Percentiles rank a stretch among this genome's conserved stretches.
phyloP scores from a whole-genome alignment of 2,888 invertebrate species.

The Clepsis dumicolana region DNA sequence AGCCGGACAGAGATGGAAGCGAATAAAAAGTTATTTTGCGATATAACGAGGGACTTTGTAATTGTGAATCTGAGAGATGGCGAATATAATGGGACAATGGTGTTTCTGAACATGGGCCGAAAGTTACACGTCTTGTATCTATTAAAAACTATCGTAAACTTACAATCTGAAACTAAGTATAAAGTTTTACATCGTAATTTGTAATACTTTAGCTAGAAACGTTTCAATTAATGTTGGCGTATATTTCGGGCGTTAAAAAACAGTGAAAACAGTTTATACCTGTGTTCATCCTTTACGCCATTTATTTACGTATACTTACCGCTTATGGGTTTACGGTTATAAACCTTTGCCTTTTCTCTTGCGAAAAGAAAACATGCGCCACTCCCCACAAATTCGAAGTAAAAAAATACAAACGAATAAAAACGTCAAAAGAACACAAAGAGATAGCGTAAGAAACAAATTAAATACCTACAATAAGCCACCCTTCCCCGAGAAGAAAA shows the following conservation, averaged over 20 bases:
- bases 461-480: constrained; percentile 45
- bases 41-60: constrained; percentile 17
- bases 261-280: too few relatives aligned
- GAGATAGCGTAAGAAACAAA: constrained; percentile 43
- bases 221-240: too few relatives aligned
- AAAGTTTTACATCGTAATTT: too few relatives aligned
- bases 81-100: neutral
- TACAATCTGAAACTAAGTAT: too few relatives aligned
- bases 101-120: neutral
- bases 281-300: too few relatives aligned
- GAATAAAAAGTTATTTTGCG: constrained; percentile 26
- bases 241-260: too few relatives aligned
- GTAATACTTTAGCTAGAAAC: too few relatives aligned
- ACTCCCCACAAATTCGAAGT: neutral
- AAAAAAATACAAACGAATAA: constrained; percentile 40
- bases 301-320: neutral
- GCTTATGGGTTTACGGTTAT: neutral
- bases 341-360: neutral
- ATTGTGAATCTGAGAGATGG: neutral
- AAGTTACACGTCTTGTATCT: too few relatives aligned
- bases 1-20: constrained; percentile 48
- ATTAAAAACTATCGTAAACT: too few relatives aligned
- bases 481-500: constrained; percentile 64
- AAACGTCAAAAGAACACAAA: constrained; percentile 44
- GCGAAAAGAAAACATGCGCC: neutral